Evolutionary conservation across 2,888 invertebrate genomes (phyloP).

Genomic region (Hypercompe scribonia): DNA sequence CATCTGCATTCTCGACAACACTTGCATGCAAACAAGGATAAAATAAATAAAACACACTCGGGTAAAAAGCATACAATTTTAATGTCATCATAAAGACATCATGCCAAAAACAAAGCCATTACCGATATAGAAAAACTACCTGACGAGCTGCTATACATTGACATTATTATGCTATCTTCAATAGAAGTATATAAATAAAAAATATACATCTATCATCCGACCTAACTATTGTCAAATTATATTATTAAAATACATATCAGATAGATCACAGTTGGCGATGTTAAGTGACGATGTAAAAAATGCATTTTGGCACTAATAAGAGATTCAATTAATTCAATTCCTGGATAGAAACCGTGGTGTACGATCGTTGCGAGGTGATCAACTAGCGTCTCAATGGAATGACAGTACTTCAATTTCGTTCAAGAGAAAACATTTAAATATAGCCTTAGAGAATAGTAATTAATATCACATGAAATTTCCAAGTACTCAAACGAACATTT

Average conservation of each 20-base stretch:
- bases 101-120: conserved; percentile 83
- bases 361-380: conserved; percentile 35
- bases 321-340: conserved; percentile 70
- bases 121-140: conserved; percentile 69
- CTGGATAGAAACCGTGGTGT: conserved; percentile 34
- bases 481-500: conserved; percentile 78
- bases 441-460: conserved; percentile 81
- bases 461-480: conserved; percentile 85
- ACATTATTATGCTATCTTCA: conserved; percentile 77
- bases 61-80: conserved; percentile 84
- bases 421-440: conserved; percentile 66
- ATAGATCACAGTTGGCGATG: conserved; percentile 76
- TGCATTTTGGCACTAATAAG: conserved; percentile 81
- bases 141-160: conserved; percentile 70
- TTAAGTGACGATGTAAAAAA: conserved; percentile 68
- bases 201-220: conserved; percentile 73
- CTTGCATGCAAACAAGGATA: conserved; percentile 77
- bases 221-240: conserved; percentile 72
- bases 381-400: conserved; percentile 67
- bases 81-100: conserved; percentile 82
- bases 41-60: conserved; percentile 81
- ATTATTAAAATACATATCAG: conserved; percentile 66
- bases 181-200: conserved; percentile 82
- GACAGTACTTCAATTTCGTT: conserved; percentile 67
- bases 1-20: conserved; percentile 73